phyloP scores from a whole-genome alignment of 2,888 invertebrate species.

The Drosophila merina region DNA sequence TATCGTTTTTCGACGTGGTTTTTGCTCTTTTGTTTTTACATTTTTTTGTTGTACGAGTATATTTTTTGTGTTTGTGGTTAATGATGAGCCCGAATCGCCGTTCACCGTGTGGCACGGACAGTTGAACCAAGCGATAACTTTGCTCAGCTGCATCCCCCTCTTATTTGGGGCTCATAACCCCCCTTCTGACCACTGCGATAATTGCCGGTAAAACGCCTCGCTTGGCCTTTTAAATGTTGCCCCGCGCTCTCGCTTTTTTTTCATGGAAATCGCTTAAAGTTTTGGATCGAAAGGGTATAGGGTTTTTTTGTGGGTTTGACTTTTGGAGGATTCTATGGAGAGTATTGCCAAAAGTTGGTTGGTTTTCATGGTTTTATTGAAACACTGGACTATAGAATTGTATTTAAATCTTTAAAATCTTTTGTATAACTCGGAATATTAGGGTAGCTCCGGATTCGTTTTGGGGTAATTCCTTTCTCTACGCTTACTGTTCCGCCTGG shows the following conservation, averaged over 20 bases:
- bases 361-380: no score
- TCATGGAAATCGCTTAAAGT: slow-evolving; percentile 41
- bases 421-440: background rate
- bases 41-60: slow-evolving; percentile 15
- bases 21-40: slow-evolving; percentile 55
- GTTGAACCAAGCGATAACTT: slow-evolving; percentile 41
- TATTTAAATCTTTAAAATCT: background rate
- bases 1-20: slow-evolving; percentile 48
- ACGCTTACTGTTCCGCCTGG: slow-evolving; percentile 60
- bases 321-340: background rate
- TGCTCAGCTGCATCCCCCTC: slow-evolving; percentile 5
- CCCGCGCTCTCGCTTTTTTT: slow-evolving; percentile 42
- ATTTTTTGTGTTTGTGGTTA: slow-evolving; percentile 55
- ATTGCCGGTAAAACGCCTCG: slow-evolving; percentile 80
- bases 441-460: slow-evolving; percentile 7
- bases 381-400: no score
- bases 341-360: background rate
- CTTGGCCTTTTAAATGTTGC: slow-evolving; percentile 76
- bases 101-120: slow-evolving; percentile 24
- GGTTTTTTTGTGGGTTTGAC: background rate
- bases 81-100: slow-evolving; percentile 66
- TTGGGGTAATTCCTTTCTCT: slow-evolving; percentile 8
- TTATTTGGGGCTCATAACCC: background rate
- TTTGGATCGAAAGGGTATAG: slow-evolving; percentile 27
- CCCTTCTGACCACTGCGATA: slow-evolving; percentile 63